phyloP scores from a whole-genome alignment of 2,888 invertebrate species.

The Eupelmus urozonus region DNA sequence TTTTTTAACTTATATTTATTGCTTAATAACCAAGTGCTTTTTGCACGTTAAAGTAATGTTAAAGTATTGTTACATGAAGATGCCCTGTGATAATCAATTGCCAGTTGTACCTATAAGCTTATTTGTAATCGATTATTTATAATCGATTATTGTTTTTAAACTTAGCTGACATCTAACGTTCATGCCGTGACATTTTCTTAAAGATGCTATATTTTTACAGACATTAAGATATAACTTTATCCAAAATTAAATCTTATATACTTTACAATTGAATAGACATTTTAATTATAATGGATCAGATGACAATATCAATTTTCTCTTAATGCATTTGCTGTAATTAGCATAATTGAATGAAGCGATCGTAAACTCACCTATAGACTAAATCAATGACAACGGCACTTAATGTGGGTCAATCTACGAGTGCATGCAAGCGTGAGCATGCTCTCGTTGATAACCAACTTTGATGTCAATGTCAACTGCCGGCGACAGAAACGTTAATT shows the following conservation, averaged over 20 bases:
- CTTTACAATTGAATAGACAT: background rate
- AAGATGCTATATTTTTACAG: no score
- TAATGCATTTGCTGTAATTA: background rate
- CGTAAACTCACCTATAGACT: background rate
- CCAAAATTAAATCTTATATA: background rate
- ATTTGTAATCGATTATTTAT: background rate
- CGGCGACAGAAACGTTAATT: conserved; percentile 4
- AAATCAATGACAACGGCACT: background rate
- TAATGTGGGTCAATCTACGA: background rate
- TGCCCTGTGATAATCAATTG: conserved; percentile 40
- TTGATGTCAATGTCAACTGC: conserved; percentile 7
- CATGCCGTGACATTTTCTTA: no score
- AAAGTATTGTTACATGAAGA: conserved; percentile 17
- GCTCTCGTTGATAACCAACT: background rate
- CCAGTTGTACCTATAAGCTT: conserved; percentile 36
- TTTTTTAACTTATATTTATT: conserved; percentile 22
- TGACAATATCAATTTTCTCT: background rate
- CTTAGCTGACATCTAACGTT: background rate
- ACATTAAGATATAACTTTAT: background rate
- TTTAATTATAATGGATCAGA: background rate
- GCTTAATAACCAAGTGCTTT: conserved; percentile 40
- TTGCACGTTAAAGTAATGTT: no score
- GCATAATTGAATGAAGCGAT: background rate
- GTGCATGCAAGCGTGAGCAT: background rate
- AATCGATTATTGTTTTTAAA: conserved; percentile 22